Evolutionary conservation across 2,888 invertebrate genomes (phyloP), one percentile per base, ranked within the genome.

Genomic region (Drosophila nr. medialis): DNA sequence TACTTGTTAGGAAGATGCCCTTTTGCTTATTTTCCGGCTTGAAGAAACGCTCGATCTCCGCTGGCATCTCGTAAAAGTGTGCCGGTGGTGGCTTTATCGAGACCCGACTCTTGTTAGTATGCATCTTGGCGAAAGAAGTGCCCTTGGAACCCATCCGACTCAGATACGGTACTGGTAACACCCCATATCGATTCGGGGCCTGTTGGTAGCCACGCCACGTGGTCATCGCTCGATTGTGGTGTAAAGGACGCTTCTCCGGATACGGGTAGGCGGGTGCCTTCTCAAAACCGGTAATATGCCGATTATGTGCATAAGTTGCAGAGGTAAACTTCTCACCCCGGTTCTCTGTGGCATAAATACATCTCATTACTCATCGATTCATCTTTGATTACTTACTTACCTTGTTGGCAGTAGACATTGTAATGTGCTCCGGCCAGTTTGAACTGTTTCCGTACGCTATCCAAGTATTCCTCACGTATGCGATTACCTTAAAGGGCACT

Each of bases 171-270:
- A 68, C 70, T 0, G 67, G 72, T 0, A 67, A 74, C 0, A 85
- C 64, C 0, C 83, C 78, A 48, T 92, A 92, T 2, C 87, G 80
- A 77, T 92, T 92, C 0, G 92, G 92, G 0, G 92, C 80, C 36
- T 87, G 70, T 2, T 91, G 83, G 77, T 89, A 91, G 29, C 64
- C 54, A 1, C 65, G 64, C 70, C 74, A 75, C 0, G 69, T 72
- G 21, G 81, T 80, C 74, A 86, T 51, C 1, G 54, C 49, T 0
- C 86, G 86, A 38, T 80, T 71, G 4, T 29, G 59, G 1, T 45
- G 51, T 15, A 86, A 42, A 0, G 65, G 59, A 11, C 80, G 80
- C 8, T 70, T 62, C 32, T 78, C 66, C 11, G 83, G 86, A 67
- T 80, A 85, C 3, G 76, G 74, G 29, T 69, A 32, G 2, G 18